Conservation (phyloP, 2,113 vertebrate genomes). For the Myiopsitta monachus region DNA sequence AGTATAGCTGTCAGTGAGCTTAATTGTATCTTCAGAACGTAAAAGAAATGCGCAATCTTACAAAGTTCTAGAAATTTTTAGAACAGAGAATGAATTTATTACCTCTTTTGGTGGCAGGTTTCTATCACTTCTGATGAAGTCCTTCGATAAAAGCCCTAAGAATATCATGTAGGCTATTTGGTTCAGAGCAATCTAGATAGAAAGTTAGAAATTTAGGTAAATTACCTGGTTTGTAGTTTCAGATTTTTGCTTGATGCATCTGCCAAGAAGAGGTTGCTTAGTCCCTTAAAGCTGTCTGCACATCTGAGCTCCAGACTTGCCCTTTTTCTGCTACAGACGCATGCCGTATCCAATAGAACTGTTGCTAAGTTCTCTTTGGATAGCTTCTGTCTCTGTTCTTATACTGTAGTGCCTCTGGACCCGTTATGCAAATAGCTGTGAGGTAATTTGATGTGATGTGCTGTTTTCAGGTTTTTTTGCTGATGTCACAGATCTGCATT, state of each 20-base stretch:
- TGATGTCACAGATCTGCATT: constrained; percentile 74
- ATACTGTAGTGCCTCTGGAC: constrained; percentile 59
- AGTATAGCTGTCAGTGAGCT: neutral
- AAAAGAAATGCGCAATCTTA: neutral
- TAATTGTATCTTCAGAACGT: neutral
- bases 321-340: constrained; percentile 17
- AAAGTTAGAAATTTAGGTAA: constrained; percentile 17
- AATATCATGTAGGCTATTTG: neutral
- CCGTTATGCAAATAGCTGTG: constrained; percentile 73
- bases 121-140: neutral
- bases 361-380: constrained; percentile 23
- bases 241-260: constrained; percentile 27
- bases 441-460: constrained; percentile 66
- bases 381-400: constrained; percentile 41
- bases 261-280: neutral
- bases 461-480: neutral
- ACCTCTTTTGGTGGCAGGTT: neutral
- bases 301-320: constrained; percentile 7
- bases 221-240: constrained; percentile 63
- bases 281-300: constrained; percentile 32
- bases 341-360: neutral
- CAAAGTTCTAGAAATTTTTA: neutral
- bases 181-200: neutral
- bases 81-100: neutral
- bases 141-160: neutral